Percentiles rank a stretch among this genome's conserved stretches.
Evolutionary conservation across 2,113 vertebrate genomes (phyloP).

Genomic region (Typhlomys cinereus): DNA sequence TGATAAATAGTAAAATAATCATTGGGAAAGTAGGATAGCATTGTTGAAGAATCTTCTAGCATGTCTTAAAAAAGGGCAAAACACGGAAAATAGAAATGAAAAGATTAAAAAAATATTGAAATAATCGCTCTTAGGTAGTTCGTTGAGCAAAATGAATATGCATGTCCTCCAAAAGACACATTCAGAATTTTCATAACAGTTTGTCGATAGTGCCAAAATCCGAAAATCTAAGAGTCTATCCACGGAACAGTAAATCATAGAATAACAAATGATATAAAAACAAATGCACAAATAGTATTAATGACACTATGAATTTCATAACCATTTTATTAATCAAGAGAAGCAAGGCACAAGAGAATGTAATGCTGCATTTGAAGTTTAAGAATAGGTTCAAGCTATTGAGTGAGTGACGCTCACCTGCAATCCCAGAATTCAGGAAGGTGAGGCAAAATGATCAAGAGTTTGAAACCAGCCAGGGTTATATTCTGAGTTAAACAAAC

Average conservation of each 20-base stretch:
- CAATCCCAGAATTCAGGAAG: neutral
- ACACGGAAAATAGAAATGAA: conserved; percentile 17
- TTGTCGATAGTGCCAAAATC: neutral
- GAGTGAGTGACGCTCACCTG: neutral
- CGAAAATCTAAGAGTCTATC: neutral
- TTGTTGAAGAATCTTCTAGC: neutral
- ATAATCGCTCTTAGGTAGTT: neutral
- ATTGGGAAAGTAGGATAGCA: neutral
- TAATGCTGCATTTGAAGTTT: neutral
- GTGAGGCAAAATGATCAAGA: neutral
- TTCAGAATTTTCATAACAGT: neutral
- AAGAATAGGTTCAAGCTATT: neutral
- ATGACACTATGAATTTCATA: neutral
- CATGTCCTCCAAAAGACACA: neutral
- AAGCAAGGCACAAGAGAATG: neutral
- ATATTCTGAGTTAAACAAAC: neutral
- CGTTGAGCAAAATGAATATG: neutral
- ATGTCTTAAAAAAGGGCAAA: neutral
- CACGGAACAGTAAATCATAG: neutral
- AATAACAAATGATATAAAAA: neutral
- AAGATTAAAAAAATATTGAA: neutral
- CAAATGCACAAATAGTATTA: neutral
- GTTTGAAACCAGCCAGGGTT: neutral
- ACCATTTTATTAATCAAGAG: neutral
- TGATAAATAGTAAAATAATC: neutral